phyloP scores from a whole-genome alignment of 2,888 invertebrate species.

The Campoplex nolae region DNA sequence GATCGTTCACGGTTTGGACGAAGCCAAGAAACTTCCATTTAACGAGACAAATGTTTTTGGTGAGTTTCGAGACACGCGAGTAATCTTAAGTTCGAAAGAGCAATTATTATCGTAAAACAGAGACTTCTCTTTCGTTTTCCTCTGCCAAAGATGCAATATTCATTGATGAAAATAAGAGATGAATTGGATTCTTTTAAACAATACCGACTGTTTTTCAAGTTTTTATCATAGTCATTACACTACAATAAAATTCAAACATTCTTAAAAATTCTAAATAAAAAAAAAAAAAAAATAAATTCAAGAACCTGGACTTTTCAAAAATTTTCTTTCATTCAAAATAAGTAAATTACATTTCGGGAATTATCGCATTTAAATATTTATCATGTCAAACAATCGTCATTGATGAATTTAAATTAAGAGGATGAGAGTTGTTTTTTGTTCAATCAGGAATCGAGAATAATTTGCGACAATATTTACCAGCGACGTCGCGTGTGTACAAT shows the following conservation, averaged over 20 bases:
- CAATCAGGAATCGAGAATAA: background rate
- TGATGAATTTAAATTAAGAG: background rate
- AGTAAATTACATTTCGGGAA: too few species aligned
- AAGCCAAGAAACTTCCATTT: constrained; percentile 1
- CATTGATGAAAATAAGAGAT: background rate
- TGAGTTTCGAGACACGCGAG: constrained; percentile 15
- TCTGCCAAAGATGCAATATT: background rate
- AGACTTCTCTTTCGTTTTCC: background rate
- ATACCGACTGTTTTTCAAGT: constrained; percentile 5
- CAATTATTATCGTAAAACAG: background rate
- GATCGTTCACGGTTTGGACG: background rate
- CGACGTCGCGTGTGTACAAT: constrained; percentile 45
- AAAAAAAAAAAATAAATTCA: background rate
- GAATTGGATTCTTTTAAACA: background rate
- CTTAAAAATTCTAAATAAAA: background rate
- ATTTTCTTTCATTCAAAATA: background rate
- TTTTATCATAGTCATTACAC: background rate
- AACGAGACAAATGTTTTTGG: constrained; percentile 31
- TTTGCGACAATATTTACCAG: constrained; percentile 12
- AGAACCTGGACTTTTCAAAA: background rate
- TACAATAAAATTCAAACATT: background rate
- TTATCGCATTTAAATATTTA: background rate
- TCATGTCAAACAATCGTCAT: background rate
- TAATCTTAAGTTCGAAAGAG: constrained; percentile 14
- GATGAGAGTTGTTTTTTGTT: background rate